Evolutionary conservation across 1,140 invertebrate genomes (phyloP).

Genomic region (Caenorhabditis latens): DNA sequence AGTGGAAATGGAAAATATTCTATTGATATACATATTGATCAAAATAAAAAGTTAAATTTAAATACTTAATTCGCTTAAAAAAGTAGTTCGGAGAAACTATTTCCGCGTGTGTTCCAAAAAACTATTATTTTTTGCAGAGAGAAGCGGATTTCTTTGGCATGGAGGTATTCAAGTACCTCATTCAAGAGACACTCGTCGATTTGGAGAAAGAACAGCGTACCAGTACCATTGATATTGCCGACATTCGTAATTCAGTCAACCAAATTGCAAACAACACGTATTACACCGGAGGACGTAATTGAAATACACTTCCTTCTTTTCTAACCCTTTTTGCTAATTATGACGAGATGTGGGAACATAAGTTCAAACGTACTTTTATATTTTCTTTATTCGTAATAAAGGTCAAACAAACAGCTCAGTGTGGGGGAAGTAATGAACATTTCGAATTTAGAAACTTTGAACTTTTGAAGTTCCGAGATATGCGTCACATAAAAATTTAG

Average conservation of each 20-base stretch:
- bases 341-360: background rate
- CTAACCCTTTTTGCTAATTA: background rate
- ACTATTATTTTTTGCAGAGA: conserved; percentile 45
- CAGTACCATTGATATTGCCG: background rate
- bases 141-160: conserved; percentile 59
- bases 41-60: background rate
- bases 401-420: background rate
- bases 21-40: background rate
- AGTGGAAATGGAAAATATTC: background rate
- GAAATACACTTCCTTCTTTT: background rate
- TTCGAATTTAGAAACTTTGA: no score
- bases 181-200: conserved; percentile 41
- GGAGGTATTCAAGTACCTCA: conserved; percentile 37
- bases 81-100: no score
- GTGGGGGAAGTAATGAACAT: background rate
- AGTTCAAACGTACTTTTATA: background rate
- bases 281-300: conserved; percentile 32
- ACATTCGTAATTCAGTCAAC: conserved; percentile 18
- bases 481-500: no score
- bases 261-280: conserved; percentile 35
- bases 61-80: no score
- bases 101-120: background rate
- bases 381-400: background rate
- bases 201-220: conserved; percentile 31
- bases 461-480: no score